Conservation (phyloP, 2,888 invertebrate genomes). For the Labia minor region DNA sequence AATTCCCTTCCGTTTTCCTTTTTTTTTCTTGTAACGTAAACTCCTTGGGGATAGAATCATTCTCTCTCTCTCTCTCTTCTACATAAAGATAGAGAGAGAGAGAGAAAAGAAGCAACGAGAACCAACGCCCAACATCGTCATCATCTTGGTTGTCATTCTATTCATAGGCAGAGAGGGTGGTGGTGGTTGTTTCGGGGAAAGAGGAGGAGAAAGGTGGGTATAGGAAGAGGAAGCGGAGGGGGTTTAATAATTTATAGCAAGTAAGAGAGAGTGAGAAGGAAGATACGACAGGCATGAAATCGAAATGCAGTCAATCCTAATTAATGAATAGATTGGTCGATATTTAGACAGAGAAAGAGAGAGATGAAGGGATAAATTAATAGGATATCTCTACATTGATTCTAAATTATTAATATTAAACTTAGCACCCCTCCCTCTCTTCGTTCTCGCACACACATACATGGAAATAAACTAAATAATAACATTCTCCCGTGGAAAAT, state of each 20-base stretch:
- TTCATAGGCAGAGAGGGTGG: not conserved
- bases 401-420: no score
- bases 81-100: constrained; percentile 9
- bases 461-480: no score
- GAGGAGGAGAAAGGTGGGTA: no score
- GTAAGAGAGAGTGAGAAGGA: no score
- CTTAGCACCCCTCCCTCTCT: no score
- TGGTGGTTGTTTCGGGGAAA: no score
- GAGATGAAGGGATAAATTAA: not conserved
- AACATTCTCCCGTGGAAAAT: no score
- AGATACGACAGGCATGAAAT: constrained; percentile 4
- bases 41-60: not conserved
- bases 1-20: constrained; percentile 4
- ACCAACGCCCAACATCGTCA: not conserved
- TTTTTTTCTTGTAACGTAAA: not conserved
- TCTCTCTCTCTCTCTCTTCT: no score
- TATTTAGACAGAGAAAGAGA: not conserved
- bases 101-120: not conserved
- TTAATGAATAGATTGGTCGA: not conserved
- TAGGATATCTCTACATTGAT: no score
- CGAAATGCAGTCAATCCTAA: not conserved
- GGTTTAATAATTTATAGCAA: not conserved
- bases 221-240: no score
- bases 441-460: no score
- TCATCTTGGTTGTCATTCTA: not conserved